Conservation (phyloP, 2,888 invertebrate species). For the Dinocampus coccinellae region DNA sequence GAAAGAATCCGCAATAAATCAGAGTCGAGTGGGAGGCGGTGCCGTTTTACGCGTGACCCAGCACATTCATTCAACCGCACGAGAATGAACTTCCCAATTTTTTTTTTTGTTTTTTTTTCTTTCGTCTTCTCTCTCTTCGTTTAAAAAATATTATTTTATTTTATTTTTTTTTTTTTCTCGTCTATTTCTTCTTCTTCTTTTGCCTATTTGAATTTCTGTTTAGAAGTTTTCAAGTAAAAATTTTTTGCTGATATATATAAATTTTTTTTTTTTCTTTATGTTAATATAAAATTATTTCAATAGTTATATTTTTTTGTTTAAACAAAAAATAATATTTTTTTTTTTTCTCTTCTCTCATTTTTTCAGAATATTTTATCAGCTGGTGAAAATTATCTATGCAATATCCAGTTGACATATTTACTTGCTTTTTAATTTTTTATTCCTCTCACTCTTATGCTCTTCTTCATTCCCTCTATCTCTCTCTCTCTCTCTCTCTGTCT, state of each 20-base stretch:
- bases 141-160: slow-evolving; percentile 14
- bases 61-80: slow-evolving; percentile 44
- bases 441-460: no score
- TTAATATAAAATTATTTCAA: no score
- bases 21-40: slow-evolving; percentile 47
- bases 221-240: background rate
- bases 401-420: no score
- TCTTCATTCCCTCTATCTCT: no score
- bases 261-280: background rate
- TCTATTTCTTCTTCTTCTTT: no score
- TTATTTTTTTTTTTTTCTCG: slow-evolving; percentile 5
- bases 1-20: slow-evolving; percentile 57
- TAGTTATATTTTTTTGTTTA: no score
- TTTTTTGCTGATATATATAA: background rate
- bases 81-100: slow-evolving; percentile 9
- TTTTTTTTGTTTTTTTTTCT: slow-evolving; percentile 43
- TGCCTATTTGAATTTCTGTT: background rate
- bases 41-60: slow-evolving; percentile 52
- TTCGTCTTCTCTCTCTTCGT: slow-evolving; percentile 20
- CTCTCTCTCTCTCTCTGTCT: background rate
- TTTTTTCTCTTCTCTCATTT: no score
- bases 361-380: no score
- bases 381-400: no score
- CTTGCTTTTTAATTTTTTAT: no score
- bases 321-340: no score